phyloP scores from a whole-genome alignment of 2,113 vertebrate species.

The Ictidomys tridecemlineatus region DNA sequence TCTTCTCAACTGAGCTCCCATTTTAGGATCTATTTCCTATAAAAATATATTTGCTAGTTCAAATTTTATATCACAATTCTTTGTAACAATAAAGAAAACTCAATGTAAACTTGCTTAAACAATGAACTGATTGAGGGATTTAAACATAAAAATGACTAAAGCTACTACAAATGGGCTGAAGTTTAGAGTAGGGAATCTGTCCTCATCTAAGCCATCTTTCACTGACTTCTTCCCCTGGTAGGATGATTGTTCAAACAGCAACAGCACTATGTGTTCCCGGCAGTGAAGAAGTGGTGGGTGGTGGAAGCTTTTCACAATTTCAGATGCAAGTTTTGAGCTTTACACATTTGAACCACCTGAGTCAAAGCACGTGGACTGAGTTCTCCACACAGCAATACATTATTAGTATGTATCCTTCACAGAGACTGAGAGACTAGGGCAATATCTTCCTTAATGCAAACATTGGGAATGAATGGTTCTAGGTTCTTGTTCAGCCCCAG shows the following conservation, averaged over 20 bases:
- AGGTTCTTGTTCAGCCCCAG: not conserved
- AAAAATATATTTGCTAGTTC: not conserved
- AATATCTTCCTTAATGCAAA: not conserved
- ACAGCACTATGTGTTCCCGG: not conserved
- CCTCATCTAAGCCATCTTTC: not conserved
- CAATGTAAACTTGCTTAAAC: not conserved
- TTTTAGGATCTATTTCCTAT: not conserved
- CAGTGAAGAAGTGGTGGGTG: not conserved
- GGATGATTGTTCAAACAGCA: not conserved
- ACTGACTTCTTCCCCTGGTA: accelerated
- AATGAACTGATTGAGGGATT: not conserved
- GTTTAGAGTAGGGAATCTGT: not conserved
- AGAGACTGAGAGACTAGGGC: not conserved
- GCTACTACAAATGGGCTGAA: not conserved
- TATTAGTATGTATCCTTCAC: not conserved
- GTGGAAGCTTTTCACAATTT: not conserved
- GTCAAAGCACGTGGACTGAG: not conserved
- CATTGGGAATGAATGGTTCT: not conserved
- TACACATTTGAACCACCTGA: not conserved
- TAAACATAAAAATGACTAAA: not conserved
- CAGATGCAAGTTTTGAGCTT: not conserved
- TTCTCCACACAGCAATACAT: accelerated
- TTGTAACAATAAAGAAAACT: not conserved
- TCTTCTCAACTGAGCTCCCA: not conserved
- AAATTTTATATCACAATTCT: not conserved